Evolutionary conservation across 2,888 invertebrate species (phyloP), one percentile per base, ranked within the genome.

Genomic region (Melieria picta): DNA sequence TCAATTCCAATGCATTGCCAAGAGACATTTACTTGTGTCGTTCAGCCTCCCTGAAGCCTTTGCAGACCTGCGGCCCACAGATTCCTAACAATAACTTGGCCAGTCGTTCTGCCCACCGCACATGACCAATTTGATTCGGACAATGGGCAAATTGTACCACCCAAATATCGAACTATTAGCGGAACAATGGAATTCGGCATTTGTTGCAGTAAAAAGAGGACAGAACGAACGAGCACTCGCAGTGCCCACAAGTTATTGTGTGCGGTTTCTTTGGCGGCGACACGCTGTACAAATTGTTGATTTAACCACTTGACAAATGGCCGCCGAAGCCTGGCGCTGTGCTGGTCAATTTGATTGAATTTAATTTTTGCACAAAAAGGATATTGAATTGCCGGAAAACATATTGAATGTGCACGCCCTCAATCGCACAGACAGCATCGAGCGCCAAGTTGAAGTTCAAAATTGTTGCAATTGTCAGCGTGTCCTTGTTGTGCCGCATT

Each of bases 101-200:
- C 30, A 30, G 30, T 30, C 30, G 30, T 30, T 30, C 30, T 30
- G 30, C 60, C 7, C 55, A 16, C 71, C 65, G 60, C 75, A 77
- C 74, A 75, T 75, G 75, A 77, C 78, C 80, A 80, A 84, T 83
- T 82, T 84, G 77, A 65, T 75, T 77, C 57, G 82, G 79, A 84
- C 84, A 83, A 83, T 81, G 79, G 77, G 57, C 77, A 74, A 77
- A 74, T 73, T 77, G 70, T 62, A 55, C 50, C 52, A 46, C 65
- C 65, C 47, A 71, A 69, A 70, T 73, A 71, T 67, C 69, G 57
- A 77, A 79, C 76, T 75, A 75, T 77, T 77, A 76, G 66, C 73
- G 58, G 74, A 74, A 72, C 62, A 63, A 73, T 60, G 55, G 68
- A 58, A 52, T 30, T 30, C 30, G 30, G 3, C 30, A 30, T 30